Percentiles rank a stretch among this genome's conserved stretches.
Evolutionary conservation across 2,888 invertebrate species (phyloP).

Genomic region (Caenorhabditis uteleia): DNA sequence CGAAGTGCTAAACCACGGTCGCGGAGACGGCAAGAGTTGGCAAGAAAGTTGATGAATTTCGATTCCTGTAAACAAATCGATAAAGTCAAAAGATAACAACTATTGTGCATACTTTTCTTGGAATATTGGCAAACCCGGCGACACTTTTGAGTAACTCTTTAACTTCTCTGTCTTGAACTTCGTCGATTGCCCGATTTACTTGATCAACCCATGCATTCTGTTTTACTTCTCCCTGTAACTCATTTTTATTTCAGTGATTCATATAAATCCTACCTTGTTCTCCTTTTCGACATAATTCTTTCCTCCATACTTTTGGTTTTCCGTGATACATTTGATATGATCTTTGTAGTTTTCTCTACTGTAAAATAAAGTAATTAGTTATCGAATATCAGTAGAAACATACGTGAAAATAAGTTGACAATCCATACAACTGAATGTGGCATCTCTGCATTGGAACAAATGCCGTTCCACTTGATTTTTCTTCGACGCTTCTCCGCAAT

Average conservation of each 20-base stretch:
- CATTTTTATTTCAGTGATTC: slow-evolving; percentile 3
- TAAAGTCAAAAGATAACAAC: slow-evolving; percentile 8
- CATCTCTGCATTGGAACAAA: slow-evolving; percentile 74
- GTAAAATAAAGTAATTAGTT: slow-evolving; percentile 69
- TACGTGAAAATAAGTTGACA: slow-evolving; percentile 84
- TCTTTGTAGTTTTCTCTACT: slow-evolving; percentile 80
- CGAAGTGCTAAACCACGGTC: slow-evolving; percentile 41
- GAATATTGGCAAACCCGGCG: slow-evolving; percentile 58
- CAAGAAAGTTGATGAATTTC: slow-evolving; percentile 67
- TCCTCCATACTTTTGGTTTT: slow-evolving; percentile 85
- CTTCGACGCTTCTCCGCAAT: slow-evolving; percentile 88
- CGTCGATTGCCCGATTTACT: slow-evolving; percentile 64
- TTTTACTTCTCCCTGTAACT: slow-evolving; percentile 71
- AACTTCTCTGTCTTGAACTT: slow-evolving; percentile 51
- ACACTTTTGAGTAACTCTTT: slow-evolving; percentile 55
- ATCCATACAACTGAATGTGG: slow-evolving; percentile 87
- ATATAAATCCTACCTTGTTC: slow-evolving; percentile 53
- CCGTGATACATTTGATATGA: slow-evolving; percentile 85
- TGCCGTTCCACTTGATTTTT: slow-evolving; percentile 77
- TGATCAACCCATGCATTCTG: slow-evolving; percentile 72
- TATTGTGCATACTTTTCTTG: too few relatives aligned
- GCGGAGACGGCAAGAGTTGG: slow-evolving; percentile 49
- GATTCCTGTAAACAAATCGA: too few relatives aligned
- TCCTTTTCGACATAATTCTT: slow-evolving; percentile 71
- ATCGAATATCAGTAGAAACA: not conserved